Evolutionary conservation across 92 coral and sea anemone genomes (phyloP).

Genomic region (Phenganax stokvisi): DNA sequence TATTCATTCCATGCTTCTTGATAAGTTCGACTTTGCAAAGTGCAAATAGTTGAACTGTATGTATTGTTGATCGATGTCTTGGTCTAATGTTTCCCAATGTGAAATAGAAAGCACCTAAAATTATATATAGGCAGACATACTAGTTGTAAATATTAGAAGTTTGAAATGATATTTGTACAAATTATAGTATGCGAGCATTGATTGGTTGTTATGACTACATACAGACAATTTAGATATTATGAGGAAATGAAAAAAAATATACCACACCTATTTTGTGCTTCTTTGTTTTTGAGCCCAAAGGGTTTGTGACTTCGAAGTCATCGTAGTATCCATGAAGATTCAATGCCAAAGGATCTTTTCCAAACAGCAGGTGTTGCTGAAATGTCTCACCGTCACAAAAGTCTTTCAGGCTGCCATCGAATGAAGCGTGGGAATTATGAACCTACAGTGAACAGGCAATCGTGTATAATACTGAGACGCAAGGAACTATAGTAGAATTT

Average conservation of each 20-base stretch:
- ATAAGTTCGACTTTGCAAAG: conserved; percentile 51
- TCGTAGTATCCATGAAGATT: conserved; percentile 63
- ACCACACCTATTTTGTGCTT: conserved; percentile 49
- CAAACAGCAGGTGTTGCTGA: conserved; percentile 33
- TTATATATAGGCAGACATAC: no score
- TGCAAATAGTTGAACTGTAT: conserved; percentile 56
- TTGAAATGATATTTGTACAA: no score
- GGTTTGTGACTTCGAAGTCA: conserved; percentile 68
- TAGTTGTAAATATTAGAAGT: no score
- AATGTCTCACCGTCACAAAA: conserved; percentile 60
- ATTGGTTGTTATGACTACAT: no score
- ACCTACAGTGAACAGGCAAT: no score
- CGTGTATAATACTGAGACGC: no score
- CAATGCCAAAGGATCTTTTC: conserved; percentile 43
- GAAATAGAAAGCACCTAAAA: conserved; percentile 43
- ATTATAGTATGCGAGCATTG: no score
- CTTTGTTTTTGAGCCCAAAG: conserved; percentile 66
- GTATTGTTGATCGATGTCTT: conserved; percentile 51
- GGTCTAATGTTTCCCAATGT: conserved; percentile 59
- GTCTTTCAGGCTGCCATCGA: conserved; percentile 50
- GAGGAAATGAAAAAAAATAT: background rate
- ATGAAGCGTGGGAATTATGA: no score
- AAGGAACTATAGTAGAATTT: background rate
- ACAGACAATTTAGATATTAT: no score
- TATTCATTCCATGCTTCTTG: conserved; percentile 57